Base-by-base conservation (phyloP, 37 sponge, comb jelly and placozoan genomes). In the Ephydatia muelleri region DNA sequence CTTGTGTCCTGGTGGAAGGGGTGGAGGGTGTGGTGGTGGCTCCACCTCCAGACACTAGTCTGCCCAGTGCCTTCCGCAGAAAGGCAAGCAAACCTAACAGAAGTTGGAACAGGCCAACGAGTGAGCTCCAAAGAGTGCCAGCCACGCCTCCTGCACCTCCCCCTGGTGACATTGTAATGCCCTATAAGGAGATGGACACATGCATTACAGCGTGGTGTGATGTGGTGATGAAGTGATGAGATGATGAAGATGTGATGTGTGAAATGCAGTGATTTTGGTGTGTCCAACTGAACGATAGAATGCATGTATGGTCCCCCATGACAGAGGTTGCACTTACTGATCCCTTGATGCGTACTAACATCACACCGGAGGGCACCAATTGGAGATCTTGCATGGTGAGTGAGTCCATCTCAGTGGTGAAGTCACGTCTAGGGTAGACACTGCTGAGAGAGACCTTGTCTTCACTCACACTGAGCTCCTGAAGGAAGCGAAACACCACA, bases 301-400 rank as follows among this genome's bases (percentile, higher is more conserved):
- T 16, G 57, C 14, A 57, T 14, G 57, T 57, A 21, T 57, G 57
- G 16, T 57, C 47, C 47, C 8, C 47, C 47, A 43, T 8, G 6
- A 43, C 47, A 43, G 6, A 43, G 47, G 12, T 49, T 19, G 14
- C 25, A 39, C 81, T 73, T 32, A 91, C 84, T 39, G n/a, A n/a
- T n/a, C 64, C 79, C 31, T 83, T 79, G 0, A 84, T 47, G 77
- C 37, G 80, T 25, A 86, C 89, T 11, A 93, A 31, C 4, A 93
- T 49, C 29, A 89, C 90, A 26, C 78, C 83, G 22, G 89, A 85
- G 30, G 93, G 90, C 39, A 57, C 72, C 75, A 93, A 81, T 3
- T 79, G 66, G n/a, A 88, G 87, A 29, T 86, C 69, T 4, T 19
- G 33, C 75, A 93, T 73, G 27, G 80, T 82, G 31, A 77, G 57